Conservation (phyloP, 2,888 invertebrate genomes). For the Lepidochrysops patricia region DNA sequence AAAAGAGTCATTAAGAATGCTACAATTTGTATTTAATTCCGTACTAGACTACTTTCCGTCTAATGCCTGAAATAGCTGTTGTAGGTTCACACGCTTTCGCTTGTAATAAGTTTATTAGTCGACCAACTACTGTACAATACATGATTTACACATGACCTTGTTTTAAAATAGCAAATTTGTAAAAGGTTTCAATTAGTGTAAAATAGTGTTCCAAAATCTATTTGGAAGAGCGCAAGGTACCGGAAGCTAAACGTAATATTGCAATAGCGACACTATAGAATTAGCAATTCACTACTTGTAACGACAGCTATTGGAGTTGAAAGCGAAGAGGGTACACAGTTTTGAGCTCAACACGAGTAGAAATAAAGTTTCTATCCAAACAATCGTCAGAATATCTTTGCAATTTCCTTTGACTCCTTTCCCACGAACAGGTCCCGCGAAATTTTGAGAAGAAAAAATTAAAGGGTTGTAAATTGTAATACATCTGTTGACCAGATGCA, state of each 20-base stretch:
- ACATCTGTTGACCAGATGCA: slow-evolving; percentile 33
- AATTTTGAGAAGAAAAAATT: slow-evolving; percentile 27
- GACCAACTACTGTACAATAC: background rate
- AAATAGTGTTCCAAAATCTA: background rate
- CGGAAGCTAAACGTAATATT: slow-evolving; percentile 33
- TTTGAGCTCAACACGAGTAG: slow-evolving; percentile 18
- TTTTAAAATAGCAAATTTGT: background rate
- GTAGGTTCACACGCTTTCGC: slow-evolving; percentile 22
- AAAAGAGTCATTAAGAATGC: slow-evolving; percentile 16
- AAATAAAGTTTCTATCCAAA: slow-evolving; percentile 17
- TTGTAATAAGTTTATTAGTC: background rate
- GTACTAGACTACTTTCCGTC: slow-evolving; percentile 19
- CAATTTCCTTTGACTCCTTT: slow-evolving; percentile 25
- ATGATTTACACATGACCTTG: background rate
- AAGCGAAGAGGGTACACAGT: slow-evolving; percentile 10
- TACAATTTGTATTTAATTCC: slow-evolving; percentile 15
- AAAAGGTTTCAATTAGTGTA: background rate
- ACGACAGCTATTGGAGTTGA: slow-evolving; percentile 11
- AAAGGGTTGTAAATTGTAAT: slow-evolving; percentile 35
- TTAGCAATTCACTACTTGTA: slow-evolving; percentile 31
- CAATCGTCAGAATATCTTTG: slow-evolving; percentile 5
- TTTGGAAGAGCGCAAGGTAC: slow-evolving; percentile 20
- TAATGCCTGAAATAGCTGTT: slow-evolving; percentile 19
- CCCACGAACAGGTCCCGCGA: slow-evolving; percentile 33
- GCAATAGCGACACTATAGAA: slow-evolving; percentile 28